Evolutionary conservation across 1,140 invertebrate species (phyloP).

Genomic region (Drosophila bifasciata): DNA sequence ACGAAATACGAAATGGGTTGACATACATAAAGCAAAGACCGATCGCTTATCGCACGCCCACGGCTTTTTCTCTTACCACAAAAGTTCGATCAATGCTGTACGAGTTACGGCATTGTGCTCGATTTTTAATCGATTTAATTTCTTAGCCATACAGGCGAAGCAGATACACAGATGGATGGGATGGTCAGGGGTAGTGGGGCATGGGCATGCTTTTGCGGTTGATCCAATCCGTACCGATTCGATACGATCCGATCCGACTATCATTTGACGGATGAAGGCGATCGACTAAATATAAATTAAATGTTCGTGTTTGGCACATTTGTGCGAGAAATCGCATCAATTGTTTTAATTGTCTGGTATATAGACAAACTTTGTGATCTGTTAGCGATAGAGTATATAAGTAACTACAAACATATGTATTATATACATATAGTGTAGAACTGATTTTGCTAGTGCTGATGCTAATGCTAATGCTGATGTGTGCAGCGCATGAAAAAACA

Average conservation of each 20-base stretch:
- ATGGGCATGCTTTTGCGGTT: conserved; percentile 10
- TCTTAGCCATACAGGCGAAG: neutral
- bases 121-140: conserved; percentile 41
- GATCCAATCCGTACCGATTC: conserved; percentile 1
- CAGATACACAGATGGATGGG: too few relatives aligned
- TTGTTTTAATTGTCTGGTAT: conserved; percentile 69
- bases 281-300: conserved; percentile 77
- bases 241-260: neutral
- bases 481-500: conserved; percentile 3
- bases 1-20: conserved; percentile 35
- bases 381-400: conserved; percentile 36
- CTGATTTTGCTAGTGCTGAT: too few relatives aligned
- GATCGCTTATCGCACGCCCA: too few relatives aligned
- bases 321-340: conserved; percentile 78
- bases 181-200: too few relatives aligned
- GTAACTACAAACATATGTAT: neutral
- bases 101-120: conserved; percentile 11
- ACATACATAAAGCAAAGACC: too few relatives aligned
- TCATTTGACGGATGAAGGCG: conserved; percentile 71
- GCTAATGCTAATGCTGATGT: too few relatives aligned
- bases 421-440: conserved; percentile 7
- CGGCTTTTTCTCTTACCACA: neutral
- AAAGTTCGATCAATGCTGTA: neutral
- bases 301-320: conserved; percentile 78
- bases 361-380: conserved; percentile 45